A percentile compares a stretch with the other conserved stretches of the same genome.
phyloP scores from a whole-genome alignment of 2,888 invertebrate genomes.

The Macrosoma leucophasiata region DNA sequence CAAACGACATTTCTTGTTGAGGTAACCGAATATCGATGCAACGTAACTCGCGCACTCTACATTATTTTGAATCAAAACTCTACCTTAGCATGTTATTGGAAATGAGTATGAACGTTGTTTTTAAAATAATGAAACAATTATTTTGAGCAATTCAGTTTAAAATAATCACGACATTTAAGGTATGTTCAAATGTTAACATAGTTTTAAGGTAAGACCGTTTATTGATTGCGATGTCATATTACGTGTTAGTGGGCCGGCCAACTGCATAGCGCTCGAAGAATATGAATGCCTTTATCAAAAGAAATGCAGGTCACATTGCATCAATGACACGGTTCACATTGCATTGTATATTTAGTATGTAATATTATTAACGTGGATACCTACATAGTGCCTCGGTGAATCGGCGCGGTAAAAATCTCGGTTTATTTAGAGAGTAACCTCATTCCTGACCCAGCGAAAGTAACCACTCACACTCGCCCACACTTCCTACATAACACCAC shows the following conservation, averaged over 20 bases:
- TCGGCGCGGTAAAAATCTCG: constrained; percentile 46
- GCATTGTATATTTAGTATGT: constrained; percentile 23
- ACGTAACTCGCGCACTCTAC: constrained; percentile 1
- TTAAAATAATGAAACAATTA: no score
- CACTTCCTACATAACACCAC: constrained; percentile 40
- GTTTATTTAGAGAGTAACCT: constrained; percentile 62
- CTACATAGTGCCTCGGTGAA: constrained; percentile 31
- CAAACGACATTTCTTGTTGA: constrained; percentile 41
- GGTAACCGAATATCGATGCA: constrained; percentile 18
- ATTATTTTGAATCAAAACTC: constrained; percentile 1
- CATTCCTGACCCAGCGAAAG: constrained; percentile 59
- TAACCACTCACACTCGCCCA: constrained; percentile 41
- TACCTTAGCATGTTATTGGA: no score
- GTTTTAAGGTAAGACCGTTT: no score
- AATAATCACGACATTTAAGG: no score
- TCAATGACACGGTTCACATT: constrained; percentile 20
- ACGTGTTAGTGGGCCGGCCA: no score
- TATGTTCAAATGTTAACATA: no score
- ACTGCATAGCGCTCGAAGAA: background rate
- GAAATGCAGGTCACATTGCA: constrained; percentile 24
- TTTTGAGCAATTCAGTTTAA: no score
- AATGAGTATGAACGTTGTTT: no score
- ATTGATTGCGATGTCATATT: no score
- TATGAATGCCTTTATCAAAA: no score
- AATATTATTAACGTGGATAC: no score